Evolutionary conservation across 2,888 invertebrate species (phyloP).

Genomic region (Malacosoma neustria): DNA sequence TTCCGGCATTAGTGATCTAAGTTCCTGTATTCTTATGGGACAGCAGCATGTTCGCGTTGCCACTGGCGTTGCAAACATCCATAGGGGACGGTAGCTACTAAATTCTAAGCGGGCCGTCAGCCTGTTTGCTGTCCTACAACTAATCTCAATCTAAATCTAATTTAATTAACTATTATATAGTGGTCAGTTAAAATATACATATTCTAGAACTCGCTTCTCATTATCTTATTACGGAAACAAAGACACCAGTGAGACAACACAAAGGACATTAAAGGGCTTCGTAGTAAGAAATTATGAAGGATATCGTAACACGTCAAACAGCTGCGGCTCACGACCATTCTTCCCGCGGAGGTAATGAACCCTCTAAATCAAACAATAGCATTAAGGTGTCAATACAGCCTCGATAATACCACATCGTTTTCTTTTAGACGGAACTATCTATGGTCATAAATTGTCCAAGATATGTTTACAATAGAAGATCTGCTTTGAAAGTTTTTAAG

Average conservation of each 20-base stretch:
- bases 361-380: slow-evolving; percentile 74
- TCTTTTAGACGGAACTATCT: slow-evolving; percentile 65
- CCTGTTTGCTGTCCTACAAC: no score
- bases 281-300: slow-evolving; percentile 44
- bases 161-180: no score
- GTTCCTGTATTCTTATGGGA: no score
- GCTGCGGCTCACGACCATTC: slow-evolving; percentile 53
- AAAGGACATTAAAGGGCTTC: slow-evolving; percentile 4
- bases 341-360: slow-evolving; percentile 64
- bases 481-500: no score
- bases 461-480: slow-evolving; percentile 3
- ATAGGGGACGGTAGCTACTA: no score
- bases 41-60: no score
- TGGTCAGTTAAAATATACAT: no score
- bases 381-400: slow-evolving; percentile 71
- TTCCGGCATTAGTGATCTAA: no score
- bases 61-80: no score
- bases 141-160: no score
- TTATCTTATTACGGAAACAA: background rate
- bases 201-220: no score
- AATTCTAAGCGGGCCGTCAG: no score
- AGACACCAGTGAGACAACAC: background rate
- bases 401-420: slow-evolving; percentile 69
- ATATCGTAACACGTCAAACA: slow-evolving; percentile 31
- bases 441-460: slow-evolving; percentile 58